Base-by-base conservation (phyloP, 2,797 vertebrate genomes). In the Paratrypauchen microcephalus region DNA sequence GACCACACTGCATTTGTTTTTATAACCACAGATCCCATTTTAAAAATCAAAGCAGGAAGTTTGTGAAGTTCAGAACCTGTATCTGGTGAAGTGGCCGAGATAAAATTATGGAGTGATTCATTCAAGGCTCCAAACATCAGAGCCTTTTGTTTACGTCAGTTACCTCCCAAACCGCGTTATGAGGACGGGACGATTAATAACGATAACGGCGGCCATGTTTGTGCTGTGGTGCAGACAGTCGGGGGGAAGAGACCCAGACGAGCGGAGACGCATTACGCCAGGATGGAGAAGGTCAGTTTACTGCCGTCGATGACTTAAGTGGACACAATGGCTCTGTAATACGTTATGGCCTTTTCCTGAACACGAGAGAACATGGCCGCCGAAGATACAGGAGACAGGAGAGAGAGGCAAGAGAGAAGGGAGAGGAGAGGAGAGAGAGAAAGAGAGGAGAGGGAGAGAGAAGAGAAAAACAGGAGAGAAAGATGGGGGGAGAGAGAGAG, bases 241-340 rank as follows among this genome's bases (percentile, higher is more conserved):
- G 8, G 8, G 8, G 8, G 91, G 89, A 92, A 89, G 87, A 82
- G 82, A 78, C 83, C 86, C 91, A 93, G 92, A 94, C 92, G 92
- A 87, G 85, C 81, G 89, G 89, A 92, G 90, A 89, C 88, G 82
- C 92, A 93, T 93, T 93, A 93, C 92, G 79, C 71, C 13, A 21
- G 81, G 73, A 57, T 80, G 77, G 88, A 36, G 92, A 92, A 93
- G 91, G 91, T 93, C 90, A 91, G 92, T 92, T 94, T 93, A 93
- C 90, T 90, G 84, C 88, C 87, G 90, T 90, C 88, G 88, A 90
- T 88, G 90, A 88, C 91, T 93, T 93, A 93, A 93, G 93, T 92
- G 88, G 86, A 88, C 86, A 88, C 86, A 72, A 85, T 83, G 87
- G 89, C 83, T 86, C 83, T 81, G 87, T 86, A 89, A 91, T 86